Conservation (phyloP, 2,797 vertebrate genomes). For the Adrianichthys oophorus region DNA sequence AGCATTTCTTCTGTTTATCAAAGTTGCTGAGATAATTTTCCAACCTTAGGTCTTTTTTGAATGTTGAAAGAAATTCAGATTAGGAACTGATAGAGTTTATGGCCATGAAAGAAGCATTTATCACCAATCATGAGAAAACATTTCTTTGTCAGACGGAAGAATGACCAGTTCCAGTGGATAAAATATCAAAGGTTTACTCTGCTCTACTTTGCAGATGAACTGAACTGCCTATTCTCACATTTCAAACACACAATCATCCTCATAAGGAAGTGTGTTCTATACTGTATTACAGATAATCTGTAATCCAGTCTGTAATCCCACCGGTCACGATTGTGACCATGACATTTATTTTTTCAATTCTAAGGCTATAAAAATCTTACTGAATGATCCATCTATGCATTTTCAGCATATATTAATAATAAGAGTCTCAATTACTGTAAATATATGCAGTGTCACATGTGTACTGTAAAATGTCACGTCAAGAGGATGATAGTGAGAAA, state of each 20-base stretch:
- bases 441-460: too few relatives aligned
- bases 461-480: too few relatives aligned
- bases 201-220: neutral
- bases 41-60: too few relatives aligned
- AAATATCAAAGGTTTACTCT: neutral
- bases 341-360: too few relatives aligned
- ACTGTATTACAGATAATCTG: neutral
- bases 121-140: neutral
- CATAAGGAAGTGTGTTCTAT: neutral
- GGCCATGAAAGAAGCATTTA: neutral
- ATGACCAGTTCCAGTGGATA: neutral
- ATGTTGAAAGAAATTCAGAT: neutral
- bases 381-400: too few relatives aligned
- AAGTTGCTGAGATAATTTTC: neutral
- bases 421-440: too few relatives aligned
- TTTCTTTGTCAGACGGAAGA: neutral
- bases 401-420: too few relatives aligned
- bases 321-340: too few relatives aligned
- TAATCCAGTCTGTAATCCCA: too few relatives aligned
- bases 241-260: neutral
- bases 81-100: neutral
- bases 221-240: neutral
- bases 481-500: too few relatives aligned
- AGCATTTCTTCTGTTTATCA: conserved; percentile 3
- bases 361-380: too few relatives aligned